Evolutionary conservation across 1,140 invertebrate species (phyloP), one percentile per base, ranked within the genome.

Genomic region (Lycorma delicatula): DNA sequence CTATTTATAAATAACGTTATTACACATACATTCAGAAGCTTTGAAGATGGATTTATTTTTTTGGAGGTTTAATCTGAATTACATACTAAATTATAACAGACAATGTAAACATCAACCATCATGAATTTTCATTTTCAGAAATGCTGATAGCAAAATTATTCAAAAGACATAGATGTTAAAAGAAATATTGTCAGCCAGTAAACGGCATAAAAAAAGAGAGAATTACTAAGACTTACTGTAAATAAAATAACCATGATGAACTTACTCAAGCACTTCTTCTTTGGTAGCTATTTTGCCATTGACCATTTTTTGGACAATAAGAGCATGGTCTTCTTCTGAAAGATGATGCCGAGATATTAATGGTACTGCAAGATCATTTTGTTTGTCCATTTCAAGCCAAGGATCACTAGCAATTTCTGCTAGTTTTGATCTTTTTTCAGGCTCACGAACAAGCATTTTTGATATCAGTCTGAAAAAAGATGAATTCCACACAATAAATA

Each of bases 291-390:
- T 96, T 66, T 85, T 86, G 61, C 93, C 93, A 71, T 91, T 91
- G 18, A 97, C 91, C 90, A 98, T 98, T 77, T 91, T 93, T 62
- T 95, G 89, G 53, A 98, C 81, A 62, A 99, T 94, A 56, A 89
- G 81, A 63, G 84, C 81, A 68, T 96, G 91, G 72, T 97, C 92
- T 46, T 95, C 91, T 50, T 95, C 91, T n/a, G 85, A 84, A 1
- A 96, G 76, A 66, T 91, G 85, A 69, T 93, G 82, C 27, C 83
- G 73, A 20, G 87, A 89, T 2, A 95, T 83, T 11, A 96, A 77
- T 6, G 93, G 91, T 59, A 90, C 67, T 7, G 80, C 77, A 28
- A 66, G 66, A 13, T 73, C 70, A 56, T 23, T 59, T 63, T 61
- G 64, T 41, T 73, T 67, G 26, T 76, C 70, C 25, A 77, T 73